Evolutionary conservation across 2,113 vertebrate genomes (phyloP), one percentile per base, ranked within the genome.

Genomic region (Tenrec ecaudatus): DNA sequence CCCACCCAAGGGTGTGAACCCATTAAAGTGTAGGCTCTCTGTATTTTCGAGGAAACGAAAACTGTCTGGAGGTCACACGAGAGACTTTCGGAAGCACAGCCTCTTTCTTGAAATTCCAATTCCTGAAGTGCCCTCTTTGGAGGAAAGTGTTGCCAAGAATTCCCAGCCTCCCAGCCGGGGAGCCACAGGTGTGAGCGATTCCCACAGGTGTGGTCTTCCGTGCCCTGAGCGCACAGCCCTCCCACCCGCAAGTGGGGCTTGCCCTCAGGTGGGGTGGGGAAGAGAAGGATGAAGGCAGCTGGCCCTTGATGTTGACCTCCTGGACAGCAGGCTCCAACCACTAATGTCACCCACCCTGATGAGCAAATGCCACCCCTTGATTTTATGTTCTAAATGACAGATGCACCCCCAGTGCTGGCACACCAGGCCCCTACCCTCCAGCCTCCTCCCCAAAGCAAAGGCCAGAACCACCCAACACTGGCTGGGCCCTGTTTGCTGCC

Each of bases 41-140:
- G 64, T 20, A 4, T 31, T 84, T 83, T 71, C 73, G 77, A 93
- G 94, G 82, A 11, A 87, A 17, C 1, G 3, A 36, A 31, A 31
- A 84, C 4, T 14, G 17, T 15, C 33, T 43, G 58, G 84, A 90
- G 22, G 81, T 86, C 7, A 78, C 0, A 6, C 47, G 87, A 78
- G 0, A 9, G 92, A 80, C 60, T 91, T 96, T 71, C 53, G 53
- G 83, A 97, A 94, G 91, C 71, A 94, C 90, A 86, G 94, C 95
- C 89, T 87, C 84, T 95, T 95, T 88, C 94, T 88, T 64, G 31
- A 88, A 92, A 92, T 82, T 86, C 95, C 88, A 87, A 97, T 97
- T 96, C 95, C 97, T 97, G 90, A 95, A 97, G 62, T 36, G 60
- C 89, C 91, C 36, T 93, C 84, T 60, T 25, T 43, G 82, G 78